A percentile compares a stretch with the other conserved stretches of the same genome.
phyloP scores from a whole-genome alignment of 2,888 invertebrate genomes.

The Hypena proboscidalis region DNA sequence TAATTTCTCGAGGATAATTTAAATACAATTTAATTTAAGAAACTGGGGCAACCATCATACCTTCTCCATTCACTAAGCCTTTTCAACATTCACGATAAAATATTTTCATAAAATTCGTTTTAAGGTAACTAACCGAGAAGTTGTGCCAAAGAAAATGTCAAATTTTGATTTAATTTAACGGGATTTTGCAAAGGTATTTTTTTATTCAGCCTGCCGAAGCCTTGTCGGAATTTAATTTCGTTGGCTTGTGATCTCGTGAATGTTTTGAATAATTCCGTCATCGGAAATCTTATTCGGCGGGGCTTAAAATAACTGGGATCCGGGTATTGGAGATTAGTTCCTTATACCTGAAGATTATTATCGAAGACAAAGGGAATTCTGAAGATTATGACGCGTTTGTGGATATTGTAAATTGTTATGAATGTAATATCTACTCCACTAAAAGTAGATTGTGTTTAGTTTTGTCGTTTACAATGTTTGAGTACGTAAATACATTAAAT shows the following conservation, averaged over 20 bases:
- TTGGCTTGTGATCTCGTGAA: slow-evolving; percentile 49
- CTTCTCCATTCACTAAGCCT: neutral
- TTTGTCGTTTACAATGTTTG: no score
- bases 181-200: slow-evolving; percentile 46
- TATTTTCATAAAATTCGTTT: slow-evolving; percentile 8
- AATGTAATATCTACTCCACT: no score
- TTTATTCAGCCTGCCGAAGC: slow-evolving; percentile 38
- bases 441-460: no score
- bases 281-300: slow-evolving; percentile 43
- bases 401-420: no score
- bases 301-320: slow-evolving; percentile 30
- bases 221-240: slow-evolving; percentile 57
- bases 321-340: slow-evolving; percentile 16
- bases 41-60: neutral
- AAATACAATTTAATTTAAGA: slow-evolving; percentile 6
- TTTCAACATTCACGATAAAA: slow-evolving; percentile 9
- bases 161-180: slow-evolving; percentile 48
- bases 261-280: slow-evolving; percentile 56
- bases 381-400: neutral
- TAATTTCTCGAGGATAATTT: slow-evolving; percentile 5
- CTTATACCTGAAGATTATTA: neutral
- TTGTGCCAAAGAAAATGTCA: slow-evolving; percentile 36
- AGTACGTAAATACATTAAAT: no score
- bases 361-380: neutral
- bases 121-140: slow-evolving; percentile 32